These are phyloP conservation scores for Hyperoplus immaculatus DNA, from an alignment of 2,797 vertebrate species.

Conservation along the genomic window DNA sequence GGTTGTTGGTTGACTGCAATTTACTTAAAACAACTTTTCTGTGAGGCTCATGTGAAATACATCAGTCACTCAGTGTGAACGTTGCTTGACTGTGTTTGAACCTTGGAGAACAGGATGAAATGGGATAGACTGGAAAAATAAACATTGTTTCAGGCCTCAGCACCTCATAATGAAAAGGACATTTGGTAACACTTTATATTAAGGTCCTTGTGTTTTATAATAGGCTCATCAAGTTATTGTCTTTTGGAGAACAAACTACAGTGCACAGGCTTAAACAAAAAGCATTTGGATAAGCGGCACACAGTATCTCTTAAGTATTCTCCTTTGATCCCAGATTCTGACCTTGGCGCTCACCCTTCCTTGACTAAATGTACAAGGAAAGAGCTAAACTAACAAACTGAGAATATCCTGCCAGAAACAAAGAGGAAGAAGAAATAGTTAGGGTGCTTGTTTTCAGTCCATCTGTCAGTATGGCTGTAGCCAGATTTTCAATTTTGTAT, in stretches of 20 bases:
- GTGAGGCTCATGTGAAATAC: background rate
- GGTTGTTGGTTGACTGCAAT: slow-evolving; percentile 14
- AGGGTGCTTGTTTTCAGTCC: slow-evolving; percentile 11
- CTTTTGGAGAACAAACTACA: background rate
- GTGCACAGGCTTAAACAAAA: background rate
- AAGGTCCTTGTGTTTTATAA: too few species aligned
- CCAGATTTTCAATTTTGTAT: slow-evolving; percentile 29
- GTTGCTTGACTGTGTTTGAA: background rate
- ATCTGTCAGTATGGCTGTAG: slow-evolving; percentile 9
- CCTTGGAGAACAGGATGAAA: background rate
- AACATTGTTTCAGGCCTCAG: slow-evolving; percentile 8
- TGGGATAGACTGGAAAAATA: background rate
- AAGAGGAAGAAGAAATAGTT: background rate
- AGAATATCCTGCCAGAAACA: slow-evolving; percentile 44
- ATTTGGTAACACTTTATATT: background rate
- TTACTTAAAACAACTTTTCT: background rate
- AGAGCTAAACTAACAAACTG: slow-evolving; percentile 58
- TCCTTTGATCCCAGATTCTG: slow-evolving; percentile 32
- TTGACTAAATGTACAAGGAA: slow-evolving; percentile 31
- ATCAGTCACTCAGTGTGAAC: background rate
- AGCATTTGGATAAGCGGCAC: slow-evolving; percentile 2
- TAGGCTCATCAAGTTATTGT: slow-evolving; percentile 3
- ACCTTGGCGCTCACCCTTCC: slow-evolving; percentile 5
- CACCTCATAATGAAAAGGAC: slow-evolving; percentile 8
- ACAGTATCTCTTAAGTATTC: slow-evolving; percentile 28